A percentile compares a stretch with the other conserved stretches of the same genome.
These are phyloP conservation scores for Patagioenas fasciata DNA, from an alignment of 2,113 vertebrate species.

Conservation along the genomic window DNA sequence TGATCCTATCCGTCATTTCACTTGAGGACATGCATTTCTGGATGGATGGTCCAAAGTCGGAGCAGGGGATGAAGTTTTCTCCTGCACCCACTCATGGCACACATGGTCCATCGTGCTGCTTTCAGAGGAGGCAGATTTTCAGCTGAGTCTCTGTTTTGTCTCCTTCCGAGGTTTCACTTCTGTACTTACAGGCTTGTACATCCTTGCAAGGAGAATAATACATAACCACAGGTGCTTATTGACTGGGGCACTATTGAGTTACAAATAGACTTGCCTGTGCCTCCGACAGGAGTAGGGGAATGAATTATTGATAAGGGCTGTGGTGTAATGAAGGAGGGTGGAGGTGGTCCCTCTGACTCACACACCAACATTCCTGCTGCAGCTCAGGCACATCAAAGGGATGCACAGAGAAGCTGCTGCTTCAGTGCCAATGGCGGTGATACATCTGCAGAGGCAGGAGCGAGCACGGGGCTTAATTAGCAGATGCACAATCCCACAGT, in stretches of 20 bases:
- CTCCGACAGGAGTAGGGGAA: background rate
- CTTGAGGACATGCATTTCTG: rapidly evolving
- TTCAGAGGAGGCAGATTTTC: background rate
- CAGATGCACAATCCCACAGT: background rate
- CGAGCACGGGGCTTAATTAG: background rate
- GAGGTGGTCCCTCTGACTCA: background rate
- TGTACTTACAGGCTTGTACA: slow-evolving; percentile 26
- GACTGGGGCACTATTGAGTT: background rate
- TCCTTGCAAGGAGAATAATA: background rate
- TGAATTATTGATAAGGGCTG: slow-evolving; percentile 43
- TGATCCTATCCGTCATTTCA: background rate
- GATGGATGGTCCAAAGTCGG: background rate
- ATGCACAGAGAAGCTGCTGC: background rate
- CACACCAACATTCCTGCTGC: background rate
- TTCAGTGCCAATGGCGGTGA: background rate
- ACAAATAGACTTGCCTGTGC: slow-evolving; percentile 8
- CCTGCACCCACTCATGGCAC: background rate
- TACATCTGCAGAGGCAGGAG: background rate
- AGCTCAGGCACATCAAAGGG: background rate
- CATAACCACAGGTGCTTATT: slow-evolving; percentile 28
- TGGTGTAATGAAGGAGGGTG: background rate
- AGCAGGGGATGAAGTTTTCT: background rate
- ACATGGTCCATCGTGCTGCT: rapidly evolving
- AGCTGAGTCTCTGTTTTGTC: background rate
- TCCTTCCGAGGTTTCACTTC: background rate